These are phyloP conservation scores for Caenorhabditis briggsae DNA, from an alignment of 1,140 invertebrate species.

Conservation along the genomic window DNA sequence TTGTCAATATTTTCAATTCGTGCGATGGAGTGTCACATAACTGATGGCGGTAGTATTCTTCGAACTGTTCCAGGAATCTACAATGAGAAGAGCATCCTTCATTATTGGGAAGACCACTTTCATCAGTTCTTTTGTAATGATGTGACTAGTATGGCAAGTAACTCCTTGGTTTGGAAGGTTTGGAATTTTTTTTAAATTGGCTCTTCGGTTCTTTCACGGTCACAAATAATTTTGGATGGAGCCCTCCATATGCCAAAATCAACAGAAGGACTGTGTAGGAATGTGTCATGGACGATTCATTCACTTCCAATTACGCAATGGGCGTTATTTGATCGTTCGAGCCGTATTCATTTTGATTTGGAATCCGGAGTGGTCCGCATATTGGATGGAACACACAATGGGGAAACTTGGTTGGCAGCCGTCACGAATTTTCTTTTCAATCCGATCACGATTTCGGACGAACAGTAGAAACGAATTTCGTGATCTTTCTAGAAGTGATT, in stretches of 20 bases:
- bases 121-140: neutral
- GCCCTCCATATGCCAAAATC: neutral
- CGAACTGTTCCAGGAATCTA: too few relatives aligned
- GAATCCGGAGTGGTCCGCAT: neutral
- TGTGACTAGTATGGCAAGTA: neutral
- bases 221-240: neutral
- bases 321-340: neutral
- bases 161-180: neutral
- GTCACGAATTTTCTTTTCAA: neutral
- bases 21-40: too few relatives aligned
- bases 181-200: neutral
- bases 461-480: neutral
- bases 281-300: neutral
- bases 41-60: too few relatives aligned
- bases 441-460: neutral
- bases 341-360: neutral
- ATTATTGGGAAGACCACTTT: neutral
- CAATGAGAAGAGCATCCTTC: neutral
- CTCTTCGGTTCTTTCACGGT: neutral
- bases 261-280: neutral
- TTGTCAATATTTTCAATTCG: too few relatives aligned
- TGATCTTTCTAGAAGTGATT: neutral
- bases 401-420: neutral
- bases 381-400: neutral
- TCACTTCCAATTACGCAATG: neutral